Evolutionary conservation across 2,113 vertebrate species (phyloP).

Genomic region (Oreochromis niloticus): DNA sequence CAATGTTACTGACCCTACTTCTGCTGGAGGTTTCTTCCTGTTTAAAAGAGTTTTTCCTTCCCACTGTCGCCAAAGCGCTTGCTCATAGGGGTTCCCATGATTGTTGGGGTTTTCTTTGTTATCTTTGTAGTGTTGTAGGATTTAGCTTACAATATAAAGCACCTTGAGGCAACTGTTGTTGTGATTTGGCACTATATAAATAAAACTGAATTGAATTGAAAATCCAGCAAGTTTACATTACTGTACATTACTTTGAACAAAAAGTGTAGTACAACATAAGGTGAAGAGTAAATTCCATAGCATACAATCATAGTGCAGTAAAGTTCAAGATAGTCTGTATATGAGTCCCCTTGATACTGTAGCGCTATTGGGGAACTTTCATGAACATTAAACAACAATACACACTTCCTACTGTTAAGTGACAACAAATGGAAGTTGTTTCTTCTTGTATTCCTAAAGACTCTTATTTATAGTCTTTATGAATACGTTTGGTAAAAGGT

Average conservation of each 20-base stretch:
- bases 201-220: not conserved
- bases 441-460: not conserved
- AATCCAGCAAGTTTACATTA: not conserved
- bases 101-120: not conserved
- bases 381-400: not conserved
- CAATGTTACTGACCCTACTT: not conserved
- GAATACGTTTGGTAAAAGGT: not conserved
- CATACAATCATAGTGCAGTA: not conserved
- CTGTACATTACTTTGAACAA: not conserved
- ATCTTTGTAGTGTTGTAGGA: no score
- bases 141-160: no score
- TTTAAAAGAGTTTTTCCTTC: not conserved
- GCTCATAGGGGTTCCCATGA: not conserved
- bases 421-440: fast-evolving
- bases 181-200: no score
- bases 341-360: not conserved
- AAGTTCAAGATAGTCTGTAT: not conserved
- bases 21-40: not conserved
- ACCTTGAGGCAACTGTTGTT: no score
- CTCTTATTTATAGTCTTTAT: not conserved
- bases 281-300: not conserved
- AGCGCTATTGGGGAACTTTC: not conserved
- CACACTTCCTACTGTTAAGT: not conserved
- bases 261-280: not conserved
- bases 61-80: not conserved